Conservation (phyloP, 2,797 vertebrate genomes). For the Aphelocoma californica region DNA sequence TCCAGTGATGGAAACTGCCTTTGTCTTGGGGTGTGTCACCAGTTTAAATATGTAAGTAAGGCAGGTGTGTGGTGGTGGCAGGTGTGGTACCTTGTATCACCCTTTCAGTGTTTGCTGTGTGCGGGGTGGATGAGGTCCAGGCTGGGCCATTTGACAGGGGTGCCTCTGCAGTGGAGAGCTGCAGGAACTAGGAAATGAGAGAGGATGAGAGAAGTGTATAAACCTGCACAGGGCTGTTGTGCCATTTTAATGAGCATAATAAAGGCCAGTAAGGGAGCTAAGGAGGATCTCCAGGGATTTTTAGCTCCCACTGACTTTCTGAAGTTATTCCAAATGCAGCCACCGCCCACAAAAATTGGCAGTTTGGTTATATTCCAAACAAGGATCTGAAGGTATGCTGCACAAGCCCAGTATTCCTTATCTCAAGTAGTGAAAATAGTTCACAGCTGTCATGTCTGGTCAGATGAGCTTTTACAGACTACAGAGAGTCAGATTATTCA, state of each 20-base stretch:
- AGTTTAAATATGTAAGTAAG: neutral
- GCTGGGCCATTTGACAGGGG: neutral
- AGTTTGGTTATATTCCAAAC: neutral
- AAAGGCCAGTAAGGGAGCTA: neutral
- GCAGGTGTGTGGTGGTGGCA: neutral
- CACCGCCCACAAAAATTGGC: neutral
- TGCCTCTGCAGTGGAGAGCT: neutral
- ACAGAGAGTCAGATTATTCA: neutral
- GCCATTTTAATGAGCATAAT: neutral
- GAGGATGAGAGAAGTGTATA: neutral
- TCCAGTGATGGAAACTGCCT: neutral
- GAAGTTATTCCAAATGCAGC: neutral
- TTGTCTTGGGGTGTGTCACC: neutral
- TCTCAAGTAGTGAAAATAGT: neutral
- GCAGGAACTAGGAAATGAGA: neutral
- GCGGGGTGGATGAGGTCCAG: neutral
- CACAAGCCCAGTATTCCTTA: neutral
- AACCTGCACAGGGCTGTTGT: neutral
- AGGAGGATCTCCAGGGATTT: neutral
- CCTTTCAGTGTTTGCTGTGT: neutral
- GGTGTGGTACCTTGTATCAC: fast-evolving
- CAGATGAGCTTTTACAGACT: neutral
- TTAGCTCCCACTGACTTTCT: neutral
- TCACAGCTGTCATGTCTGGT: neutral
- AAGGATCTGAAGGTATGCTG: neutral